These are phyloP conservation scores for Reticulitermes speratus DNA, from an alignment of 1,140 invertebrate genomes.

Conservation along the genomic window DNA sequence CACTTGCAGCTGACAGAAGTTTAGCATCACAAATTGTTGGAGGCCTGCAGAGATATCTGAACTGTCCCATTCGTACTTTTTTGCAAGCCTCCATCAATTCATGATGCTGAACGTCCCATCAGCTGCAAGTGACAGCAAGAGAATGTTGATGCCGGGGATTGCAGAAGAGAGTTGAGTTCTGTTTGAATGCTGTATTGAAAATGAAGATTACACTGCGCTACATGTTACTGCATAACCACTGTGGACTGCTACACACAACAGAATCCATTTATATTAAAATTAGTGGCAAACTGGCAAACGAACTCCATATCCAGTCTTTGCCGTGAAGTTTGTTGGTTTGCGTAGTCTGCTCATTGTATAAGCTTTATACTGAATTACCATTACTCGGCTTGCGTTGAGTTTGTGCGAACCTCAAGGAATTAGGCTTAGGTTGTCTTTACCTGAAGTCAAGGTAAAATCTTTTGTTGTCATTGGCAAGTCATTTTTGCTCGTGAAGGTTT, in stretches of 20 bases:
- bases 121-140: no score
- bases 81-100: neutral
- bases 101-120: no score
- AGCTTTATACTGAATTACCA: neutral
- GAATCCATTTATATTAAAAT: neutral
- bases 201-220: neutral
- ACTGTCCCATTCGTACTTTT: neutral
- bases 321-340: neutral
- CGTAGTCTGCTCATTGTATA: neutral
- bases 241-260: no score
- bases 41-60: neutral
- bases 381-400: neutral
- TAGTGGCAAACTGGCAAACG: neutral
- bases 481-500: neutral
- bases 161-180: neutral
- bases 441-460: neutral
- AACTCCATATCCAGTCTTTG: neutral
- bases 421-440: neutral
- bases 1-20: conserved; percentile 2
- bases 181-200: neutral
- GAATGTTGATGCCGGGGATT: neutral
- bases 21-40: neutral
- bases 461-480: neutral
- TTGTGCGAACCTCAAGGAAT: neutral
- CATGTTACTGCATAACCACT: no score